A percentile compares a stretch with the other conserved stretches of the same genome.
Evolutionary conservation across 2,888 invertebrate species (phyloP).

Genomic region (Aphelenchoides bicaudatus): DNA sequence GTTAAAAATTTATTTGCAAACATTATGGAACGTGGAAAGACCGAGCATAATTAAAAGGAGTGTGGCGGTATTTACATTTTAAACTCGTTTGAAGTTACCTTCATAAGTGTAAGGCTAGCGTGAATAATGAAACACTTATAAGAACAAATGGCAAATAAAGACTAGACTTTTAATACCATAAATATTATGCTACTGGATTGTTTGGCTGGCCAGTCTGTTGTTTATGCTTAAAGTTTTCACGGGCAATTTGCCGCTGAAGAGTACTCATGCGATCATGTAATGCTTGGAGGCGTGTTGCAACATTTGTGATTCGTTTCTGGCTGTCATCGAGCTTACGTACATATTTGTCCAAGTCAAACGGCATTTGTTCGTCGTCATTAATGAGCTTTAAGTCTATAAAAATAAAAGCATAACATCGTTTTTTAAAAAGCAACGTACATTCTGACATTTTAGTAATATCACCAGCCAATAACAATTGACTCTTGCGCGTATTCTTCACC

Average conservation of each 20-base stretch:
- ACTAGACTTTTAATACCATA: too few species aligned
- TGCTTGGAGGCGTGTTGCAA: constrained; percentile 26
- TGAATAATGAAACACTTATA: too few species aligned
- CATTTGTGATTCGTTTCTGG: constrained; percentile 30
- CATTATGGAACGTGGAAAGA: too few species aligned
- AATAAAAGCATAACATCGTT: constrained; percentile 11
- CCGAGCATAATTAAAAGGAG: too few species aligned
- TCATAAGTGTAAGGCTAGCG: too few species aligned
- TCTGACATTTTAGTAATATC: constrained; percentile 37
- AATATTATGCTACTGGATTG: too few species aligned
- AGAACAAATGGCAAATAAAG: too few species aligned
- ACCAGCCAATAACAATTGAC: constrained; percentile 33
- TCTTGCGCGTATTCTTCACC: constrained; percentile 42
- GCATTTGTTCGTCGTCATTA: constrained; percentile 39
- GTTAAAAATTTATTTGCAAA: too few species aligned
- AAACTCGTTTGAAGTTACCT: too few species aligned
- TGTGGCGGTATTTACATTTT: too few species aligned
- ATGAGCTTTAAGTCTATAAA: constrained; percentile 38
- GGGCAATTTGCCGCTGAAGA: constrained; percentile 45
- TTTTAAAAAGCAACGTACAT: constrained; percentile 26
- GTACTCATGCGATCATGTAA: constrained; percentile 43
- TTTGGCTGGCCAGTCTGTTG: constrained; percentile 14
- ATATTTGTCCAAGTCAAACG: constrained; percentile 43
- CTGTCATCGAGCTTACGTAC: constrained; percentile 48
- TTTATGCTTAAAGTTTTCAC: constrained; percentile 40